phyloP scores from a whole-genome alignment of 2,888 invertebrate species.

The Hirtodrosophila histrioides region DNA sequence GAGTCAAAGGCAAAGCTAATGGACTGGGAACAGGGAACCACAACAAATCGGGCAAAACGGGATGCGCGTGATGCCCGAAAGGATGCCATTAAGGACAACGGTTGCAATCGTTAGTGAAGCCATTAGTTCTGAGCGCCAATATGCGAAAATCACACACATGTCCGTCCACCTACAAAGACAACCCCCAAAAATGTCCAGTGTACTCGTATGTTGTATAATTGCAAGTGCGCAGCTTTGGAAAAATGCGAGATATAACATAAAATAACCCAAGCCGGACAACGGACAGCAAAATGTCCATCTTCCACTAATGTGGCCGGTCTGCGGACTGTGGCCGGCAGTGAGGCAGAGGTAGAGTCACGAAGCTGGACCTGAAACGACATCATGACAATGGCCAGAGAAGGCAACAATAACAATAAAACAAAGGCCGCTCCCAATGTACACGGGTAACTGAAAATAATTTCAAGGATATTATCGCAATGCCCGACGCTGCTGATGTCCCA shows the following conservation, averaged over 20 bases:
- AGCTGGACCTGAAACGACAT: conserved; percentile 49
- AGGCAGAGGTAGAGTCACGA: conserved; percentile 38
- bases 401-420: conserved; percentile 78
- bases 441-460: conserved; percentile 74
- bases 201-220: conserved; percentile 62
- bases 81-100: conserved; percentile 74
- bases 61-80: conserved; percentile 69
- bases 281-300: conserved; percentile 68
- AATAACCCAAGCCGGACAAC: conserved; percentile 59
- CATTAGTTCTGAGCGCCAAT: conserved; percentile 69
- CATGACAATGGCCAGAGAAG: conserved; percentile 41
- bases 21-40: conserved; percentile 15
- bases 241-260: conserved; percentile 68
- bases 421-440: conserved; percentile 55
- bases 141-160: conserved; percentile 64
- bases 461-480: conserved; percentile 72
- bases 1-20: conserved; percentile 29
- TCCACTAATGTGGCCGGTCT: conserved; percentile 70
- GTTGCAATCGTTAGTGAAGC: conserved; percentile 78
- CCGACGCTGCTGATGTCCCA: conserved; percentile 74
- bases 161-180: conserved; percentile 29
- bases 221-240: conserved; percentile 66
- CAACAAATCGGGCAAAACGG: conserved; percentile 53
- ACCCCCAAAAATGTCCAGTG: conserved; percentile 33
- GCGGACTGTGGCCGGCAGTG: conserved; percentile 16